Conservation (phyloP, 2,113 vertebrate genomes). For the Marmota flaviventris region DNA sequence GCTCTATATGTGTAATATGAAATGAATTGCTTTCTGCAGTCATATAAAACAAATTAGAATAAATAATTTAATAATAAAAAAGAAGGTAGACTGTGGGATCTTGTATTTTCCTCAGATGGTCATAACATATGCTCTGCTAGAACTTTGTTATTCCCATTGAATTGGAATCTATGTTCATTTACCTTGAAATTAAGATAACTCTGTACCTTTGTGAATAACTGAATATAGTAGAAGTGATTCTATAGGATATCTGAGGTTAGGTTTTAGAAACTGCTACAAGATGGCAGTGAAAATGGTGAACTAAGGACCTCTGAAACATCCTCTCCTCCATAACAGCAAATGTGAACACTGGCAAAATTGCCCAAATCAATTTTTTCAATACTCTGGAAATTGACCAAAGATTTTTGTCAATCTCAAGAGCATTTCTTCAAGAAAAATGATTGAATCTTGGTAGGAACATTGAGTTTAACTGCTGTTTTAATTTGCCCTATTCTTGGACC, state of each 20-base stretch:
- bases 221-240: background rate
- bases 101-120: background rate
- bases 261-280: background rate
- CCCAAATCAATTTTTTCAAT: background rate
- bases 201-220: background rate
- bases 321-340: background rate
- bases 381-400: background rate
- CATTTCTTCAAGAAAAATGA: background rate
- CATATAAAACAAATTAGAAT: too few species aligned
- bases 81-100: background rate
- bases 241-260: background rate
- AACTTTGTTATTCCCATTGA: background rate
- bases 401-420: background rate
- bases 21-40: too few species aligned
- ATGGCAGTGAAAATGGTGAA: background rate
- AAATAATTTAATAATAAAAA: background rate
- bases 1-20: too few species aligned
- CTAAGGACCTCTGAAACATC: background rate
- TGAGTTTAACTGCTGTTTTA: background rate
- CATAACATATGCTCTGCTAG: background rate
- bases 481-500: background rate
- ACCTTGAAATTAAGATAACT: background rate
- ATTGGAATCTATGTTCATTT: background rate
- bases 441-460: background rate
- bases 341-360: background rate